Evolutionary conservation across 2,113 vertebrate species (phyloP).

Genomic region (Synchiropus splendidus): DNA sequence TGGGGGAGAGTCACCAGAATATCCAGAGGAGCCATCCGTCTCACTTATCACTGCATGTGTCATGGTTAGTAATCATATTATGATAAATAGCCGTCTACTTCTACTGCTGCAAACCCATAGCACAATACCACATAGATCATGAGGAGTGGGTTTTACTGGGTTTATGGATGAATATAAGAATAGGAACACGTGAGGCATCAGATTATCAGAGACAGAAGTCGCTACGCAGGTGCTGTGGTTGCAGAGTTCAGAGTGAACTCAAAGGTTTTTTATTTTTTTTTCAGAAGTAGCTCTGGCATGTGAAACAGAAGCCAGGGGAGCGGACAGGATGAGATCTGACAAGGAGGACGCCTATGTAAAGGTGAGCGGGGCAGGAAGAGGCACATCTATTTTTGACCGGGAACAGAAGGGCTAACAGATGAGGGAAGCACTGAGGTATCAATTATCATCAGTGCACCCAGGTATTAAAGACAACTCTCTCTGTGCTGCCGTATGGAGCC

Average conservation of each 20-base stretch:
- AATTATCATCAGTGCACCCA: conserved; percentile 39
- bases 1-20: conserved; percentile 36
- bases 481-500: conserved; percentile 3
- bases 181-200: not conserved
- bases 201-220: conserved; percentile 15
- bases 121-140: not conserved
- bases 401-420: conserved; percentile 52
- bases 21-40: conserved; percentile 48
- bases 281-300: not conserved
- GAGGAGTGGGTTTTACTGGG: too few species aligned
- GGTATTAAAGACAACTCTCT: conserved; percentile 19
- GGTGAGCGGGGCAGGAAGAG: conserved; percentile 25
- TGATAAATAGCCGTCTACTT: conserved; percentile 46
- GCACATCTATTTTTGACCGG: conserved; percentile 32
- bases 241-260: conserved; percentile 1
- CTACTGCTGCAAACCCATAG: conserved; percentile 39
- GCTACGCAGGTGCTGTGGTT: not conserved
- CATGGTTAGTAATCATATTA: conserved; percentile 53
- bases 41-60: conserved; percentile 59
- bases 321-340: conserved; percentile 1
- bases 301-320: conserved; percentile 1
- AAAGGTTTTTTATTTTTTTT: conserved; percentile 6
- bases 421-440: conserved; percentile 35
- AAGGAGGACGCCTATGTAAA: conserved; percentile 3
- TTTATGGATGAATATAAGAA: too few species aligned